Conservation (phyloP, 2,113 vertebrate genomes). For the Neogobius melanostomus region DNA sequence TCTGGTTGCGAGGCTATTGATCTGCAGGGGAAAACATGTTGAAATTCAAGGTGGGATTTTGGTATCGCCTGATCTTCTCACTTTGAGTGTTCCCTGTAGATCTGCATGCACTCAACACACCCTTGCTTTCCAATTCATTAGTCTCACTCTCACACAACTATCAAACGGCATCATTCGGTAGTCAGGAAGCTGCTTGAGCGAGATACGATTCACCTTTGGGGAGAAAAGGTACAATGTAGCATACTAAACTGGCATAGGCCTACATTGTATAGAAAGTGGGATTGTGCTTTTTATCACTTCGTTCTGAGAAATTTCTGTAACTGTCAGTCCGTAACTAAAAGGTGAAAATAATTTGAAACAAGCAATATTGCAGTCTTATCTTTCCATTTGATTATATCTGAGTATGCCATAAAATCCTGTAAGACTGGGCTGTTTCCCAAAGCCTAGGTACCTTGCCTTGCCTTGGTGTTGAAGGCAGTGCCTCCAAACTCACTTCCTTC, state of each 20-base stretch:
- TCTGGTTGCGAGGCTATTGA: slow-evolving; percentile 54
- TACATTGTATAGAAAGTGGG: slow-evolving; percentile 27
- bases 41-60: slow-evolving; percentile 66
- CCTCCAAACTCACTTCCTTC: too few species aligned
- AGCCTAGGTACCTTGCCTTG: too few species aligned
- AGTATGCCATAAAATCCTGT: too few species aligned
- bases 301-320: too few species aligned
- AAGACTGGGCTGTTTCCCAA: too few species aligned
- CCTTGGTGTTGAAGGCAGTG: too few species aligned
- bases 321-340: too few species aligned
- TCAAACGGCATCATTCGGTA: slow-evolving; percentile 55
- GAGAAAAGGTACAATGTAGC: slow-evolving; percentile 42
- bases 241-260: slow-evolving; percentile 40
- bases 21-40: slow-evolving; percentile 53
- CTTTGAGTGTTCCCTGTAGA: slow-evolving; percentile 46
- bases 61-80: slow-evolving; percentile 43
- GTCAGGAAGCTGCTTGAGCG: slow-evolving; percentile 36
- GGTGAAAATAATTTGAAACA: too few species aligned
- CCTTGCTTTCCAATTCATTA: slow-evolving; percentile 64
- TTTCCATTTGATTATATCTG: too few species aligned
- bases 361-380: too few species aligned
- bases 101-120: slow-evolving; percentile 50
- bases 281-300: too few species aligned
- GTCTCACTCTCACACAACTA: slow-evolving; percentile 62
- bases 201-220: slow-evolving; percentile 53